phyloP scores from a whole-genome alignment of 30 jellyfish, hydroid and myxozoan genomes.

The Aurelia sp. region DNA sequence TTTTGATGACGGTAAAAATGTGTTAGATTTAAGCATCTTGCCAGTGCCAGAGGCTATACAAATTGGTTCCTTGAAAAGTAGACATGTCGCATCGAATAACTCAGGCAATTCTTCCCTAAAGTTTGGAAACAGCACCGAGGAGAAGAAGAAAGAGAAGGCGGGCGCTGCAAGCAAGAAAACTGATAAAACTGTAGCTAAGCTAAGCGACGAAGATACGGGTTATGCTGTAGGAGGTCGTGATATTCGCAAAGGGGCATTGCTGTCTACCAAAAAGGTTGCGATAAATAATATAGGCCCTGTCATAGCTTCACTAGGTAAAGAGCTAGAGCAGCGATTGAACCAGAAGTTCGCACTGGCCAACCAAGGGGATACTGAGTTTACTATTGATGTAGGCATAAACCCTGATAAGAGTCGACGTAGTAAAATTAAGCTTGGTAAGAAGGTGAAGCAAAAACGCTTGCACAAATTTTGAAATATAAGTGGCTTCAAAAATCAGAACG shows the following conservation, averaged over 20 bases:
- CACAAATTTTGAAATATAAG: too few species aligned
- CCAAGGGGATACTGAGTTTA: conserved; percentile 10
- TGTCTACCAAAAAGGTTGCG: conserved; percentile 4
- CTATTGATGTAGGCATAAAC: conserved; percentile 13
- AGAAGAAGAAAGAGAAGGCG: neutral
- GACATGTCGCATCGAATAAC: neutral
- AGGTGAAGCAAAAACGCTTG: neutral
- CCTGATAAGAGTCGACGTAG: neutral
- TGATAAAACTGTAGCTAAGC: too few species aligned
- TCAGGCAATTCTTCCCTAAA: too few species aligned
- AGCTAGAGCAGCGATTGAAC: conserved; percentile 6
- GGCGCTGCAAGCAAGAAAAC: neutral
- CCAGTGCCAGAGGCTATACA: conserved; percentile 42
- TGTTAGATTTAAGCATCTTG: conserved; percentile 30
- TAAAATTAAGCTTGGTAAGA: neutral
- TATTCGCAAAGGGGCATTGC: neutral
- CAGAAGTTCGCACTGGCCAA: neutral
- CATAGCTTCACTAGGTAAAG: conserved; percentile 16
- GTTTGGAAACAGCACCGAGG: too few species aligned
- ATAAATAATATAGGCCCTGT: conserved; percentile 5
- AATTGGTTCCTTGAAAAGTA: conserved; percentile 7
- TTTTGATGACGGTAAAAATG: neutral
- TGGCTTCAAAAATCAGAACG: too few species aligned
- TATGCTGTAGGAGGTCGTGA: neutral
- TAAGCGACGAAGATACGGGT: too few species aligned